Conservation (phyloP, 2,888 invertebrate genomes). For the Dermolepida albohirtum region DNA sequence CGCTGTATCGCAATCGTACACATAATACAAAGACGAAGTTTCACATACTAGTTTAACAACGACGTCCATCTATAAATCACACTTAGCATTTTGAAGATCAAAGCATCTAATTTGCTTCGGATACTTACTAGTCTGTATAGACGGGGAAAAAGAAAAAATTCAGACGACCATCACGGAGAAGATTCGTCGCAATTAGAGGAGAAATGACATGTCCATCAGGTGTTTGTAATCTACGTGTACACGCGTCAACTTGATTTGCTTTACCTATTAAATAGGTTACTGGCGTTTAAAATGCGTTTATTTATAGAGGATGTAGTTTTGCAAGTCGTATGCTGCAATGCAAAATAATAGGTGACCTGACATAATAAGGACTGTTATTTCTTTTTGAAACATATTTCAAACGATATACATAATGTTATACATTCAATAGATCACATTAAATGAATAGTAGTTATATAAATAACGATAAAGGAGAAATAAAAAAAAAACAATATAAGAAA, state of each 20-base stretch:
- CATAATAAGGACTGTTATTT: no score
- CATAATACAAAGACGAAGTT: slow-evolving; percentile 19
- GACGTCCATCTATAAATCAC: slow-evolving; percentile 25
- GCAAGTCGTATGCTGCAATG: no score
- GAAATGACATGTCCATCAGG: slow-evolving; percentile 27
- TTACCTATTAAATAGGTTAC: slow-evolving; percentile 22
- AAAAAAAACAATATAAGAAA: no score
- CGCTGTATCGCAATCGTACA: slow-evolving; percentile 10
- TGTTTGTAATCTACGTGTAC: slow-evolving; percentile 9
- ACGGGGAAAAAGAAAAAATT: neutral
- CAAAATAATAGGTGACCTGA: no score
- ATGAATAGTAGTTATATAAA: no score
- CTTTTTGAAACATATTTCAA: no score
- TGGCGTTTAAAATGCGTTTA: slow-evolving; percentile 13
- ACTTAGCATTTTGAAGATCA: slow-evolving; percentile 34
- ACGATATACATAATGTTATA: no score
- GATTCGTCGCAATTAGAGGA: slow-evolving; percentile 13
- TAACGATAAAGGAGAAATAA: no score
- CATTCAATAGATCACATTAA: no score
- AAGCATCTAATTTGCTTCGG: slow-evolving; percentile 32
- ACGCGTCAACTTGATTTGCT: slow-evolving; percentile 12
- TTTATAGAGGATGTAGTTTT: slow-evolving; percentile 4
- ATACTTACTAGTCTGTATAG: slow-evolving; percentile 18
- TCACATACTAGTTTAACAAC: slow-evolving; percentile 16
- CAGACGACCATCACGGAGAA: neutral